Percentiles rank a stretch among this genome's conserved stretches.
phyloP scores from a whole-genome alignment of 1,140 invertebrate species.

The Gryon sp. region DNA sequence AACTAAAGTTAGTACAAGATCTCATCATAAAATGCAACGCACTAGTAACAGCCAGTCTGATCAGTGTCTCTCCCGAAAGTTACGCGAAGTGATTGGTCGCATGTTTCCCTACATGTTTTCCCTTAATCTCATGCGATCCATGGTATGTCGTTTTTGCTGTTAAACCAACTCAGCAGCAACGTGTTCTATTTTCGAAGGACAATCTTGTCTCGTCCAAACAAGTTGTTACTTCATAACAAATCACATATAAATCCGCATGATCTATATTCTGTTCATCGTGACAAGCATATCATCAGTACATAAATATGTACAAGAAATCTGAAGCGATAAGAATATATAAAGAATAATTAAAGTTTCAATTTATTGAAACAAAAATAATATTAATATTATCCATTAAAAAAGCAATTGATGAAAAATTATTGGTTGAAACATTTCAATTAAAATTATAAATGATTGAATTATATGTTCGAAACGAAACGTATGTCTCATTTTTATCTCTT shows the following conservation, averaged over 20 bases:
- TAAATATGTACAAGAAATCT: too few relatives aligned
- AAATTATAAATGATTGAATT: too few relatives aligned
- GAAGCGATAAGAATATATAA: too few relatives aligned
- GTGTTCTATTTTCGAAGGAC: conserved; percentile 35
- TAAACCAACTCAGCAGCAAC: conserved; percentile 27
- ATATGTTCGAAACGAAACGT: too few relatives aligned
- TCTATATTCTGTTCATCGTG: too few relatives aligned
- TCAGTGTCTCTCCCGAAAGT: conserved; percentile 33
- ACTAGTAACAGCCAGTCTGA: conserved; percentile 32
- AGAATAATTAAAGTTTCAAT: too few relatives aligned
- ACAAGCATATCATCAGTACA: too few relatives aligned
- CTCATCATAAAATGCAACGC: conserved; percentile 6
- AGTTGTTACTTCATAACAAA: conserved; percentile 33
- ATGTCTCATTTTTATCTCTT: too few relatives aligned
- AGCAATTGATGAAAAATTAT: too few relatives aligned
- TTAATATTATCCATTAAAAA: too few relatives aligned
- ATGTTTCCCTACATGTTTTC: conserved; percentile 2
- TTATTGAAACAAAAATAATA: too few relatives aligned
- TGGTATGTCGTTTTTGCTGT: conserved; percentile 37
- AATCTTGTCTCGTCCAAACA: conserved; percentile 38
- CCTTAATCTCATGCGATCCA: conserved; percentile 27
- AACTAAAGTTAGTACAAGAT: conserved; percentile 14
- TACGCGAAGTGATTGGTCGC: conserved; percentile 25
- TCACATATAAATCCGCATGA: conserved; percentile 23
- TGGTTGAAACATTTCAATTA: too few relatives aligned